Conservation (phyloP, 2,113 vertebrate species). For the Zosterops pallidus region DNA sequence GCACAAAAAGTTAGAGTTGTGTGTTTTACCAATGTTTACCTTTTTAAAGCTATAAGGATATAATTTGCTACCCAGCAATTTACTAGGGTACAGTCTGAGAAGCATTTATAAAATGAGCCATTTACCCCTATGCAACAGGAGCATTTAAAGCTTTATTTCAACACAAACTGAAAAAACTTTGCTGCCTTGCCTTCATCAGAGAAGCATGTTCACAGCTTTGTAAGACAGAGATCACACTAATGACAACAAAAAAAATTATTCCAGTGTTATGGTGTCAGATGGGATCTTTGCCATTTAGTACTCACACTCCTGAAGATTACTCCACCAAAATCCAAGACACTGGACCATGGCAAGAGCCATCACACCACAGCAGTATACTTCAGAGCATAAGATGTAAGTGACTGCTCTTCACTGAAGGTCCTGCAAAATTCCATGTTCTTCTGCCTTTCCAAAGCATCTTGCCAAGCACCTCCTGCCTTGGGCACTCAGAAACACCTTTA, state of each 20-base stretch:
- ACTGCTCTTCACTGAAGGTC: not conserved
- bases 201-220: not conserved
- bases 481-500: not conserved
- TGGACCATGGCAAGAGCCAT: not conserved
- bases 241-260: not conserved
- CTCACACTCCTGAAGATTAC: not conserved
- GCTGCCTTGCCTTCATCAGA: not conserved
- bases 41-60: not conserved
- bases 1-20: not conserved
- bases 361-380: not conserved
- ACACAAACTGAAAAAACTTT: not conserved
- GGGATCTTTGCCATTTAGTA: not conserved
- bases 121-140: not conserved
- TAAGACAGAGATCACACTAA: not conserved
- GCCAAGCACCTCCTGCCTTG: not conserved
- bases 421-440: not conserved
- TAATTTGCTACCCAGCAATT: not conserved
- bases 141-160: not conserved
- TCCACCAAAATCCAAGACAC: not conserved
- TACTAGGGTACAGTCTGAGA: not conserved
- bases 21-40: not conserved
- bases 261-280: no score
- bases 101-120: not conserved
- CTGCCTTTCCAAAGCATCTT: not conserved
- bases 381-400: fast-evolving